Evolutionary conservation across 2,797 vertebrate species (phyloP).

Genomic region (Falco cherrug): DNA sequence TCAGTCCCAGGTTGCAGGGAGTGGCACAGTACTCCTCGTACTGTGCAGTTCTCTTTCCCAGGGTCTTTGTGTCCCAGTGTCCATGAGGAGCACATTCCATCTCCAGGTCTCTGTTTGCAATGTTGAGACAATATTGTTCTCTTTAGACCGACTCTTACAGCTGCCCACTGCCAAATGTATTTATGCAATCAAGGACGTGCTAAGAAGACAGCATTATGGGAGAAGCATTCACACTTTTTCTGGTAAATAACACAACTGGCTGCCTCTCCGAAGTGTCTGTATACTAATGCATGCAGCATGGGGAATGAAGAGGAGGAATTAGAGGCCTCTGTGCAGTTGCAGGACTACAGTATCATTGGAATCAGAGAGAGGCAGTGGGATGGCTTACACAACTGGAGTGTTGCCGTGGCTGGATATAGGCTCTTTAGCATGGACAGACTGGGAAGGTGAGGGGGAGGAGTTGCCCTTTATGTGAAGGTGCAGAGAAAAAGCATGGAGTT

Average conservation of each 20-base stretch:
- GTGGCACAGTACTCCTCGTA: no score
- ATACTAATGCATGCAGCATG: background rate
- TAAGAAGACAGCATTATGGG: background rate
- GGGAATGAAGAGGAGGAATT: background rate
- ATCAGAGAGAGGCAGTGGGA: background rate
- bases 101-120: no score
- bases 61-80: no score
- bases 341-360: background rate
- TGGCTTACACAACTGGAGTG: background rate
- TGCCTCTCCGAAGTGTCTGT: background rate
- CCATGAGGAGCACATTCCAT: no score
- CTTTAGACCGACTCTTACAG: no score
- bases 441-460: background rate
- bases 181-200: background rate
- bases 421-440: background rate
- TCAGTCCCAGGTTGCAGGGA: no score
- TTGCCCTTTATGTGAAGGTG: background rate
- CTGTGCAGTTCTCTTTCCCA: no score
- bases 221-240: background rate
- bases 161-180: background rate
- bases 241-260: background rate
- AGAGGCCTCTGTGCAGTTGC: background rate
- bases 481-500: background rate
- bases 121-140: no score
- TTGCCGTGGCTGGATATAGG: background rate